These are phyloP conservation scores for Crepidodera aurea DNA, from an alignment of 2,888 invertebrate species.

Conservation along the genomic window DNA sequence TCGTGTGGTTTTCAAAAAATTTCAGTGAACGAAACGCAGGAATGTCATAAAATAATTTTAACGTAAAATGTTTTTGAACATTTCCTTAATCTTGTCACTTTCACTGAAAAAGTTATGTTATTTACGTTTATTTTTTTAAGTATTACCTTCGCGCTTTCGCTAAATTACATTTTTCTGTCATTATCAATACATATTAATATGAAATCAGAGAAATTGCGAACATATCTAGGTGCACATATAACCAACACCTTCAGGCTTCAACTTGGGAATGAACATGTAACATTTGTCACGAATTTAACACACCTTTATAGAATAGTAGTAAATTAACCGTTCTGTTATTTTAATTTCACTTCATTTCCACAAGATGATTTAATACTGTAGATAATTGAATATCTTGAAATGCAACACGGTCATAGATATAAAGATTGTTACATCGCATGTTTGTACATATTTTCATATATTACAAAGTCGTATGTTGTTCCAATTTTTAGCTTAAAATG, in stretches of 20 bases:
- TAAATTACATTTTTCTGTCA: constrained; percentile 15
- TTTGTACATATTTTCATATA: too few relatives aligned
- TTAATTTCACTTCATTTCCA: not conserved
- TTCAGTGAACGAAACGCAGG: too few relatives aligned
- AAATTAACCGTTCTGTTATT: not conserved
- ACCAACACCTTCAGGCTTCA: constrained; percentile 13
- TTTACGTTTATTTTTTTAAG: constrained; percentile 14
- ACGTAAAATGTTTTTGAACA: too few relatives aligned
- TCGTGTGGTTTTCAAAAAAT: too few relatives aligned
- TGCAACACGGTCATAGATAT: not conserved
- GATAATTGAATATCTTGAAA: not conserved
- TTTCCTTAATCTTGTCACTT: constrained; percentile 1
- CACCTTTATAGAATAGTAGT: constrained; percentile 11
- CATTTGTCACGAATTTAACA: constrained; percentile 20
- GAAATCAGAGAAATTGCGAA: constrained; percentile 27
- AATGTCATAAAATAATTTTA: too few relatives aligned
- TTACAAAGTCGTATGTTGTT: too few relatives aligned
- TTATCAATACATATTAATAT: constrained; percentile 14
- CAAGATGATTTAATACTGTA: not conserved
- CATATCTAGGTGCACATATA: constrained; percentile 13
- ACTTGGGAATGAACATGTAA: not conserved
- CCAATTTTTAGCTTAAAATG: too few relatives aligned
- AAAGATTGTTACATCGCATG: too few relatives aligned
- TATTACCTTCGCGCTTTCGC: constrained; percentile 17
- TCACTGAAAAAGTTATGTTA: constrained; percentile 22